Base-by-base conservation (phyloP, 1,140 invertebrate genomes). In the Papilio glaucus region DNA sequence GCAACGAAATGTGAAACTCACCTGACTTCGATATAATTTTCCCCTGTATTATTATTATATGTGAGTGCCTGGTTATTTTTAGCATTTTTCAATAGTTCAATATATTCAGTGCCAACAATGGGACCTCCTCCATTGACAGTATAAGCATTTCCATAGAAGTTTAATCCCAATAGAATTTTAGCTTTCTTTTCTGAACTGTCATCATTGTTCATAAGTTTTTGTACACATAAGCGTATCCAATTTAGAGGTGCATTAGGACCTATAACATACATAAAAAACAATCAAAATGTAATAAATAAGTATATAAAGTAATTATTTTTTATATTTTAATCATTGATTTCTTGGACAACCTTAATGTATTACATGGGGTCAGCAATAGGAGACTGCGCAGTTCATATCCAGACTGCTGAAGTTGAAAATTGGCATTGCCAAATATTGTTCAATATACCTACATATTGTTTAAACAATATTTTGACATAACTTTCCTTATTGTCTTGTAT, bases 91-190 rank as follows among this genome's bases (percentile, higher is more conserved):
- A 98, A 85, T 15, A 96, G 87, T 69, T 96, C 94, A 53, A 98
- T 93, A 91, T 96, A 98, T 81, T 97, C 95, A 33, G 95, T 94
- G 9, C 96, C 97, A 18, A 98, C 86, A 78, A 99, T 96, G 1
- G 98, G 95, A 6, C 96, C 96, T 37, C 96, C 96, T 18, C 96
- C 96, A 77, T 96, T 95, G 0, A 95, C 94, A 0, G 95, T 96
- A 83, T 97, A 98, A 81, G 97, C 96, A 87, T 98, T 96, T 7
- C 98, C 98, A 94, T 99, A 99, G 91, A 99, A 98, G 93, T 99
- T 99, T 1, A 99, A 85, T 6, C 98, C 98, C 72, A 98, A 86
- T 37, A 99, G 93, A 67, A 99, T 97, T 93, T 99, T 97, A 6
- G 92, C 83, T 67, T 97, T 93, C 77, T 95, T 95, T 18, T 93